phyloP scores from a whole-genome alignment of 2,113 vertebrate genomes.

The Eira barbara region DNA sequence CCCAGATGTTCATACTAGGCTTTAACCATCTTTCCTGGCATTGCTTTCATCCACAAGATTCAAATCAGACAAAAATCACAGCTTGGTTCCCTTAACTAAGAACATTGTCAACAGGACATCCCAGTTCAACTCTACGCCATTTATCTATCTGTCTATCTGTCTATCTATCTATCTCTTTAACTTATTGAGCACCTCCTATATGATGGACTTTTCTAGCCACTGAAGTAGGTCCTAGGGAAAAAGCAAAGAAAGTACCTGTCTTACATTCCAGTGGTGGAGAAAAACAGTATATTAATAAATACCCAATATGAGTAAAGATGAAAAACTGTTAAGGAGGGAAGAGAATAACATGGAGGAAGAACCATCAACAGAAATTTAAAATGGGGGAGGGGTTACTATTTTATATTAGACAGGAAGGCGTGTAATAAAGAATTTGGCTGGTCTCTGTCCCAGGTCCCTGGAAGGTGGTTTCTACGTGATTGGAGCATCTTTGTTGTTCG shows the following conservation, averaged over 20 bases:
- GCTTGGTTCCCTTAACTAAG: background rate
- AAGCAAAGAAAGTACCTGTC: background rate
- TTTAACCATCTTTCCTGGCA: background rate
- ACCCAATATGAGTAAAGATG: background rate
- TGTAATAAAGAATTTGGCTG: background rate
- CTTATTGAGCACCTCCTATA: background rate
- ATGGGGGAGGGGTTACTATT: background rate
- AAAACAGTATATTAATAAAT: background rate
- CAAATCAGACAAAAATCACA: background rate
- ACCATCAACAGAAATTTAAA: background rate
- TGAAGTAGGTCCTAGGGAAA: background rate
- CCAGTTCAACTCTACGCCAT: background rate
- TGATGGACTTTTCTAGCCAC: background rate
- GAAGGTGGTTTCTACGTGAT: background rate
- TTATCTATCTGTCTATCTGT: background rate
- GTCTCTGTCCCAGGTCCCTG: background rate
- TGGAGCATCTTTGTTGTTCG: background rate
- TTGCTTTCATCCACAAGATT: background rate
- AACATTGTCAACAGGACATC: background rate
- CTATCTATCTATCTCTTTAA: background rate
- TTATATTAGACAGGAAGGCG: background rate
- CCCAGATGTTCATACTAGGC: background rate
- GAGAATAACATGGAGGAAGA: background rate
- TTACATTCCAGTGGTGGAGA: background rate
- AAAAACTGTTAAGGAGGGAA: background rate